phyloP scores from a whole-genome alignment of 2,888 invertebrate species.

The Thymelicus sylvestris region DNA sequence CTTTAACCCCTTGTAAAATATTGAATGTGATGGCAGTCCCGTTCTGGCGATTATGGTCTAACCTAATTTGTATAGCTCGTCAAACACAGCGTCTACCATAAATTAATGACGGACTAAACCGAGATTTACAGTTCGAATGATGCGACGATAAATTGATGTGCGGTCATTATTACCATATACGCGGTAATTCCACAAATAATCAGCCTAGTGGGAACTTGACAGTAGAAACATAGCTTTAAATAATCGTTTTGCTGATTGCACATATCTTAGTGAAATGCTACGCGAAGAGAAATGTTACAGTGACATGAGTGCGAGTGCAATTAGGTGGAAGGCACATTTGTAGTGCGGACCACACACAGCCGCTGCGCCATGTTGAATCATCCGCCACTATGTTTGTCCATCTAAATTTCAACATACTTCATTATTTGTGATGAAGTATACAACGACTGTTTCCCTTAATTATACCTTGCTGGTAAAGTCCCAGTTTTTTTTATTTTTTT shows the following conservation, averaged over 20 bases:
- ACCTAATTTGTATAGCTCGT: constrained; percentile 30
- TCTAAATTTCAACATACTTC: background rate
- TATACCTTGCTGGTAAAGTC: too few species aligned
- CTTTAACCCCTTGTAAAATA: constrained; percentile 59
- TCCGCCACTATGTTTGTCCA: background rate
- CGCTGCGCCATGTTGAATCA: constrained; percentile 25
- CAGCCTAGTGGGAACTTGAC: constrained; percentile 41
- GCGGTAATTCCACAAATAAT: constrained; percentile 41
- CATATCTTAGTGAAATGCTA: constrained; percentile 53
- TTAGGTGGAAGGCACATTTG: constrained; percentile 50
- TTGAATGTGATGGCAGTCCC: constrained; percentile 29
- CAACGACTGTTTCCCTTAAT: too few species aligned
- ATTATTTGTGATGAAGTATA: background rate
- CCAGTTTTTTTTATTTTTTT: too few species aligned
- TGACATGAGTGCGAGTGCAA: constrained; percentile 58
- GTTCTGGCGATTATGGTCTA: constrained; percentile 21
- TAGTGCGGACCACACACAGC: constrained; percentile 49
- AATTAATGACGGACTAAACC: constrained; percentile 17
- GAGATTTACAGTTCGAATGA: constrained; percentile 35
- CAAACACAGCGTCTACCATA: constrained; percentile 23
- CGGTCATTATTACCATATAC: constrained; percentile 43
- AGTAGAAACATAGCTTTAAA: constrained; percentile 39
- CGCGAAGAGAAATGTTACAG: constrained; percentile 53
- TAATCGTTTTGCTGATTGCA: constrained; percentile 50
- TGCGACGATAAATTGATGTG: constrained; percentile 41